Evolutionary conservation across 1,140 invertebrate species (phyloP).

Genomic region (Neodiprion pinetum): DNA sequence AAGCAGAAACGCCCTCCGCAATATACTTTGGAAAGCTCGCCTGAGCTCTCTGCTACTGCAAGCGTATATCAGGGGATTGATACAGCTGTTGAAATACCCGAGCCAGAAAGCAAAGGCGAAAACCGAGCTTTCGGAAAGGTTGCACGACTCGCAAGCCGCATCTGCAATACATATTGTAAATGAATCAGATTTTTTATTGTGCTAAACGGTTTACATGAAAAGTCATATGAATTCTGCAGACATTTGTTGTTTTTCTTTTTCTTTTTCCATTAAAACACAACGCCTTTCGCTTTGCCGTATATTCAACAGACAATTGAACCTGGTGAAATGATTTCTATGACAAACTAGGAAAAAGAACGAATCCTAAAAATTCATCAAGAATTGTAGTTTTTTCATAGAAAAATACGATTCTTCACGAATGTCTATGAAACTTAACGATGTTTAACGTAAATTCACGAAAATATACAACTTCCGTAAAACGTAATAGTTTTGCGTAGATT

Average conservation of each 20-base stretch:
- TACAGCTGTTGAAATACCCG: constrained; percentile 75
- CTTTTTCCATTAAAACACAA: no score
- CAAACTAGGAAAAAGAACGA: no score
- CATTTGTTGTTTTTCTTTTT: constrained; percentile 5
- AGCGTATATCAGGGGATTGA: constrained; percentile 76
- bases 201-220: neutral
- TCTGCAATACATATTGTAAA: constrained; percentile 45
- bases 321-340: no score
- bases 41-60: constrained; percentile 66
- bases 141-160: constrained; percentile 56
- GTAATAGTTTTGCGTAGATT: no score
- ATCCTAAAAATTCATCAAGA: no score
- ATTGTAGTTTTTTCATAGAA: no score
- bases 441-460: no score
- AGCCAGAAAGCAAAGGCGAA: constrained; percentile 72
- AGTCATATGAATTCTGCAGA: constrained; percentile 19
- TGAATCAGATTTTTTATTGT: constrained; percentile 23
- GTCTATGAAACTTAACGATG: no score
- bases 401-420: no score
- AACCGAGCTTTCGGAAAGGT: constrained; percentile 51
- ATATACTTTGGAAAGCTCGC: constrained; percentile 60
- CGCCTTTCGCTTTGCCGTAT: no score
- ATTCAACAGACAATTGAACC: no score
- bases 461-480: no score
- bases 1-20: constrained; percentile 37